phyloP scores from a whole-genome alignment of 1,140 invertebrate genomes.

The Drosophila arawakana region DNA sequence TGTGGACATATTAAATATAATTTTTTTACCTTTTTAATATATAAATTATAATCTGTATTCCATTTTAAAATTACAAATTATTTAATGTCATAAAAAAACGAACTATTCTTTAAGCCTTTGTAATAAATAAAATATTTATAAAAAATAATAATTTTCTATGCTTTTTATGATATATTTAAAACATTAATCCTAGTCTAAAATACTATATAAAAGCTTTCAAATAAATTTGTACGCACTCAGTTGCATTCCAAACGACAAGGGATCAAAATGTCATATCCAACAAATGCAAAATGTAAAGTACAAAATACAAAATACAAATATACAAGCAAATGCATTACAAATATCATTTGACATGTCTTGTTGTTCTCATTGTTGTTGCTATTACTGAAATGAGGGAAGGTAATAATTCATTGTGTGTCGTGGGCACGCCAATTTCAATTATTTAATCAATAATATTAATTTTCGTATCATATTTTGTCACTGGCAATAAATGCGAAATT shows the following conservation, averaged over 20 bases:
- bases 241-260: constrained; percentile 38
- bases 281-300: constrained; percentile 38
- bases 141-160: neutral
- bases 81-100: no score
- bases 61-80: no score
- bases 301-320: constrained; percentile 1
- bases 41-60: no score
- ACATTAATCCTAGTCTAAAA: neutral
- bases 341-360: constrained; percentile 44
- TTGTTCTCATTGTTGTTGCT: constrained; percentile 13
- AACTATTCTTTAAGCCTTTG: neutral
- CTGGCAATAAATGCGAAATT: constrained; percentile 80
- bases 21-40: no score
- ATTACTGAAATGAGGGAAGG: neutral
- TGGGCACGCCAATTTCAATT: constrained; percentile 79
- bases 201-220: constrained; percentile 20
- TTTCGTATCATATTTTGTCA: constrained; percentile 84
- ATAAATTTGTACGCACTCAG: constrained; percentile 37
- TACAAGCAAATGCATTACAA: constrained; percentile 31
- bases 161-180: neutral
- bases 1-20: no score
- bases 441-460: constrained; percentile 84
- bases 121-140: neutral
- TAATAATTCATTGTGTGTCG: constrained; percentile 53
- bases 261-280: constrained; percentile 47